Percentiles rank a stretch among this genome's conserved stretches.
phyloP scores from a whole-genome alignment of 1,140 invertebrate species.

The Listronotus bonariensis region DNA sequence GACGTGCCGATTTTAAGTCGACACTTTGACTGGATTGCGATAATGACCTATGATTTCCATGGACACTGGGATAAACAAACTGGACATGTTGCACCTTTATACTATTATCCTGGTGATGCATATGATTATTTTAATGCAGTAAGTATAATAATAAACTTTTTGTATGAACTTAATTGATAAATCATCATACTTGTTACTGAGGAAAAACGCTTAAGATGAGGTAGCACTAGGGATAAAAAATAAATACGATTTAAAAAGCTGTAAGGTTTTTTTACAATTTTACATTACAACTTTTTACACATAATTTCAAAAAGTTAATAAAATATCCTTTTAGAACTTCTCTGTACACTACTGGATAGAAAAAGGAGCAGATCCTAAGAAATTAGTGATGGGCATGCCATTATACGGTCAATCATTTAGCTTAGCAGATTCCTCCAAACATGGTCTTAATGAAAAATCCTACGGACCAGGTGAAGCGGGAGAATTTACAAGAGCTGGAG shows the following conservation, averaged over 20 bases:
- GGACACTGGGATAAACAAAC: constrained; percentile 85
- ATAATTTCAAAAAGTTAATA: too few relatives aligned
- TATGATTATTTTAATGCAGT: constrained; percentile 70
- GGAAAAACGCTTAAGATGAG: too few relatives aligned
- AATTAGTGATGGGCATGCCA: constrained; percentile 87
- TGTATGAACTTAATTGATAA: too few relatives aligned
- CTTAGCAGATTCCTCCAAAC: constrained; percentile 63
- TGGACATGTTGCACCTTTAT: constrained; percentile 81
- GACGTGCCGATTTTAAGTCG: constrained; percentile 74
- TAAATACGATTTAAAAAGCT: too few relatives aligned
- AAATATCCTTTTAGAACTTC: constrained; percentile 67
- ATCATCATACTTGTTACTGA: too few relatives aligned
- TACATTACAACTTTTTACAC: too few relatives aligned
- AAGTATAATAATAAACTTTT: constrained; percentile 52
- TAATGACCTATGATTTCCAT: constrained; percentile 88
- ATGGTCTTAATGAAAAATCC: constrained; percentile 76
- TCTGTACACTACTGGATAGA: constrained; percentile 88
- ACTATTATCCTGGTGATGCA: constrained; percentile 77
- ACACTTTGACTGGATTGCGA: constrained; percentile 81
- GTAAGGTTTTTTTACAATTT: too few relatives aligned
- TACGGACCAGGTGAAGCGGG: constrained; percentile 75
- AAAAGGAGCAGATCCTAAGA: constrained; percentile 79
- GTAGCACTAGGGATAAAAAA: too few relatives aligned
- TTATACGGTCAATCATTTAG: constrained; percentile 86
- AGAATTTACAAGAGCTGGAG: constrained; percentile 79